Evolutionary conservation across 1,140 invertebrate species (phyloP).

Genomic region (Diprion similis): DNA sequence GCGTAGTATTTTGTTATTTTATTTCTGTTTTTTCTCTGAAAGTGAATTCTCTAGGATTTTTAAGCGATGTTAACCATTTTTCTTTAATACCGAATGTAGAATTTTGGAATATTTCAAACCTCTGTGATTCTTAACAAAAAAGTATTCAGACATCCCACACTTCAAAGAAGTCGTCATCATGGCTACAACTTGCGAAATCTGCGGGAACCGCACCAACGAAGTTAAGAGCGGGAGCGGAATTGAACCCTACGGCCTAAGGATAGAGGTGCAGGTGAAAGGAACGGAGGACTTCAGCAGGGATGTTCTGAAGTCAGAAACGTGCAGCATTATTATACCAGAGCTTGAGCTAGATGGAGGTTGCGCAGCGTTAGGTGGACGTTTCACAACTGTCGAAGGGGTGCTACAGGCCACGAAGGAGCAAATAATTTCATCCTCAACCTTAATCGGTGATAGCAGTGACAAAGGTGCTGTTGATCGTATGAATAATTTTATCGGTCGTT

Average conservation of each 20-base stretch:
- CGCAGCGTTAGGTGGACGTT: slow-evolving; percentile 87
- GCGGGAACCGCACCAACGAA: slow-evolving; percentile 92
- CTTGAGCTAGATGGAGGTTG: slow-evolving; percentile 88
- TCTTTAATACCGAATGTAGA: not conserved
- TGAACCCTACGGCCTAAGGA: slow-evolving; percentile 80
- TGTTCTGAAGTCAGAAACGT: slow-evolving; percentile 96
- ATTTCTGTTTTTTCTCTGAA: not conserved
- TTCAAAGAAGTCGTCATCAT: slow-evolving; percentile 99
- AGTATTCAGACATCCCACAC: slow-evolving; percentile 82
- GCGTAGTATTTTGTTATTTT: not conserved
- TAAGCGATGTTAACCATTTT: not conserved
- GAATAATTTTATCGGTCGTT: slow-evolving; percentile 70
- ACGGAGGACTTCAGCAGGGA: slow-evolving; percentile 89
- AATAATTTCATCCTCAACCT: slow-evolving; percentile 73
- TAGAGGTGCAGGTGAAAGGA: slow-evolving; percentile 77
- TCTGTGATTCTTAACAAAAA: slow-evolving; percentile 36
- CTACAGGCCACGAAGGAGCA: slow-evolving; percentile 74
- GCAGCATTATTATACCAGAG: slow-evolving; percentile 86
- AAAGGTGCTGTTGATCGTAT: slow-evolving; percentile 63
- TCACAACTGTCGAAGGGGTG: slow-evolving; percentile 94
- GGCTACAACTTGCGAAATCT: slow-evolving; percentile 91
- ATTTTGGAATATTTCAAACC: not conserved
- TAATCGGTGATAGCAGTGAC: slow-evolving; percentile 75
- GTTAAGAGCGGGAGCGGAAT: slow-evolving; percentile 95
- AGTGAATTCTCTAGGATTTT: not conserved